Evolutionary conservation across 2,113 vertebrate genomes (phyloP).

Genomic region (Tautogolabrus adspersus): DNA sequence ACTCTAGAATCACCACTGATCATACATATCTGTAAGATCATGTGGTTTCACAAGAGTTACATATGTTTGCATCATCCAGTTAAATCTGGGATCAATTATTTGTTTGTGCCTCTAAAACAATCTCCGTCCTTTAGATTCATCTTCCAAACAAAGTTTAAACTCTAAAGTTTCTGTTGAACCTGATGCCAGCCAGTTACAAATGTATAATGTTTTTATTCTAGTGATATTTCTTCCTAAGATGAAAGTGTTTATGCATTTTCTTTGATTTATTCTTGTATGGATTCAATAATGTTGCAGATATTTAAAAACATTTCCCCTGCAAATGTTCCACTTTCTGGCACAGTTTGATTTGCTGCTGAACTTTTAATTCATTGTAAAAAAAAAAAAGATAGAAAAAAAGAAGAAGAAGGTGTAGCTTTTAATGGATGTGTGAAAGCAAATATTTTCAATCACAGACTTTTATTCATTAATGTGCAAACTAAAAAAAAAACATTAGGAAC

Average conservation of each 20-base stretch:
- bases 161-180: background rate
- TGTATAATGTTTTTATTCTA: background rate
- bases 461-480: background rate
- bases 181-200: background rate
- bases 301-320: background rate
- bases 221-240: background rate
- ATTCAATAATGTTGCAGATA: background rate
- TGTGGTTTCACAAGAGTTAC: background rate
- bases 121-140: no score
- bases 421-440: slow-evolving; percentile 47
- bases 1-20: no score
- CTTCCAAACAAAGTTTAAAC: background rate
- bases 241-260: background rate
- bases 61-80: background rate
- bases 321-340: background rate
- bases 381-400: no score
- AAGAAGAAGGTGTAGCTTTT: slow-evolving; percentile 11
- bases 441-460: background rate
- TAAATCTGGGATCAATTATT: background rate
- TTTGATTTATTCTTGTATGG: background rate
- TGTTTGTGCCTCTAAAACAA: background rate
- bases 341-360: slow-evolving; percentile 15
- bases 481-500: background rate
- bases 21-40: no score
- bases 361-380: slow-evolving; percentile 5